phyloP scores from a whole-genome alignment of 2,797 vertebrate species.

The Acrocephalus scirpaceus region DNA sequence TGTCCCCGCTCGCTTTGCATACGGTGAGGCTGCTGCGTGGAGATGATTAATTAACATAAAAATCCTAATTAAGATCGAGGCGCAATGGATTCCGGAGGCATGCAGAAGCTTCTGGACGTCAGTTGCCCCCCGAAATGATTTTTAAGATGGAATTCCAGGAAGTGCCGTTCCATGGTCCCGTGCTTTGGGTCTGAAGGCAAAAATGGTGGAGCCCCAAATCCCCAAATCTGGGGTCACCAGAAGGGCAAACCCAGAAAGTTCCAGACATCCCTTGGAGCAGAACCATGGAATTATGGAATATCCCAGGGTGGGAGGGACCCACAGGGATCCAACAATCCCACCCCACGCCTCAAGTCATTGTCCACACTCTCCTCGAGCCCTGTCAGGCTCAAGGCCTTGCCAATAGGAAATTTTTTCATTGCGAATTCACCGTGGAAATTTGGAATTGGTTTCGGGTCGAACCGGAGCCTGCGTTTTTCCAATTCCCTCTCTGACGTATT shows the following conservation, averaged over 20 bases:
- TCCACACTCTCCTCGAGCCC: neutral
- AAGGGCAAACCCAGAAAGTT: neutral
- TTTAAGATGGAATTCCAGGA: neutral
- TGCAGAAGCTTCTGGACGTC: neutral
- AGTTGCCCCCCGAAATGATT: neutral
- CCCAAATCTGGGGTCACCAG: neutral
- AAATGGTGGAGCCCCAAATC: neutral
- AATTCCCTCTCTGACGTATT: rapidly evolving
- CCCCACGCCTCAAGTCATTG: rapidly evolving
- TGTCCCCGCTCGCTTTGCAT: neutral
- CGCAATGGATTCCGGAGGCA: neutral
- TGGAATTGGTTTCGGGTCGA: neutral
- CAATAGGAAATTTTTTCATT: neutral
- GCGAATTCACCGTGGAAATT: rapidly evolving
- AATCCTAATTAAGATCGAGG: neutral
- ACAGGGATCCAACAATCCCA: neutral
- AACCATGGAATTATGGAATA: neutral
- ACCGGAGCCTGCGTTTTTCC: rapidly evolving
- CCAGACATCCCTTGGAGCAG: neutral
- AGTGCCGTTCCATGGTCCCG: rapidly evolving
- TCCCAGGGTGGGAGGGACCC: neutral
- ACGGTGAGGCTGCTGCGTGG: neutral
- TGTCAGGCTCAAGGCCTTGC: neutral
- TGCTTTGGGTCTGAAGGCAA: neutral
- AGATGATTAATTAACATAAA: constrained; percentile 22